Base-by-base conservation (phyloP, 2,888 invertebrate species). In the Xylophagus ater region DNA sequence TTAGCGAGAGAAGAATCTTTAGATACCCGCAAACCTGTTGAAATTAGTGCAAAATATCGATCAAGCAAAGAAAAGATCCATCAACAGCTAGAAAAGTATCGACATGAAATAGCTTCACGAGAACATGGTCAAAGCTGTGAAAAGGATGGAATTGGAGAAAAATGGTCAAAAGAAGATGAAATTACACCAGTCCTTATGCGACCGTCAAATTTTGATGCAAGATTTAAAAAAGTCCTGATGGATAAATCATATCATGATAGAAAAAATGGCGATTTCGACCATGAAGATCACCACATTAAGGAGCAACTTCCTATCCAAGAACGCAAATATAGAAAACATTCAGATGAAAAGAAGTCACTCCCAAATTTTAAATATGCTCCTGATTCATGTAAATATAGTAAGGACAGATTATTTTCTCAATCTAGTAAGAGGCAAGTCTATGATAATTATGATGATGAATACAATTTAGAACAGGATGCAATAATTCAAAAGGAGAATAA, bases 181-280 rank as follows among this genome's bases (percentile, higher is more conserved):
- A 63, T 63, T 25, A 61, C 60, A 32, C 65, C 65, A 40, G 60
- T 60, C 29, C 60, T 65, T 26, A 55, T 60, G 50, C 54, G 63
- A 21, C 62, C 63, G 37, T 53, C 59, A 7, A 59, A 63, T 44
- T 62, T 62, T 23, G 62, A 64, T 49, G 57, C 59, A 6, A 59
- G 61, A 45, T 63, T 65, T 43, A 62, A 60, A 43, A 55, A 62
- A 10, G 56, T 62, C 4, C 49, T 62, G 47, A 59, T 60, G 41
- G 49, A 49, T 28, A 48, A 49, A 29, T 44, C 47, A 13, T 46
- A 42, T 25, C 43, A 41, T 19, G 48, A 46, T 14, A 52, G 39
- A 14, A 31, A 35, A 20, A 30, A 56, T 39, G 58, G 58, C 36
- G 52, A 55, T 32, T 54, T 54, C 37, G 51, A 53, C 21, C 42